Base-by-base conservation (phyloP, 1,140 invertebrate species). In the Hycleus phaleratus region DNA sequence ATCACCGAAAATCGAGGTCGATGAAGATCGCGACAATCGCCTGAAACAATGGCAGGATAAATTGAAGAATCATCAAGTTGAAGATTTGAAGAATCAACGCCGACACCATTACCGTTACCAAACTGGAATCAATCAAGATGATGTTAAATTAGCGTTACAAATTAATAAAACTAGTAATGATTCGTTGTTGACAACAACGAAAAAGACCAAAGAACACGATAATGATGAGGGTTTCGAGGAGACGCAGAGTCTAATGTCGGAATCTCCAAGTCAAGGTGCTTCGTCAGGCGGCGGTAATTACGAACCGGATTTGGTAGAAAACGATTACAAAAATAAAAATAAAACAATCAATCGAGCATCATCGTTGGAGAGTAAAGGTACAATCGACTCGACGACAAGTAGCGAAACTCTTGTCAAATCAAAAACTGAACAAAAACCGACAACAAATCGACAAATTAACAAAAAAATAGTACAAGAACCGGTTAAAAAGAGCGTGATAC, bases 161-260 rank as follows among this genome's bases (percentile, higher is more conserved):
- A 79, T 60, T 11, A 58, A 48, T 40, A 49, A 51, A 26, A 42
- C 40, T 5, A 42, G 10, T 4, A 10, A 10, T 2, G 11, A 49
- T 26, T 63, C 63, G 26, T 42, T 42, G 7, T 32, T 32, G 32
- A 5, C 32, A 1, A 32, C 32, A 32, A 56, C 32, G 24, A 58
- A 63, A 3, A 50, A 65, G 60, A 58, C 18, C 47, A 65, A 63
- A 53, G 64, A 69, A 49, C 62, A 67, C 39, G 75, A 75, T 68
- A 87, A 90, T 62, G 91, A 94, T 68, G 91, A 93, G 77, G 91
- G 90, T 6, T 93, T 93, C 67, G 90, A 94, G 71, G 91, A 93
- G 75, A 91, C 88, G 0, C 88, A 91, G 60, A 91, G 85, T 62
- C 75, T 91, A 25, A 87, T 91, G 46, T 91, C 89, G 0, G 90